phyloP scores from a whole-genome alignment of 2,797 vertebrate species.

The Busarellus nigricollis region DNA sequence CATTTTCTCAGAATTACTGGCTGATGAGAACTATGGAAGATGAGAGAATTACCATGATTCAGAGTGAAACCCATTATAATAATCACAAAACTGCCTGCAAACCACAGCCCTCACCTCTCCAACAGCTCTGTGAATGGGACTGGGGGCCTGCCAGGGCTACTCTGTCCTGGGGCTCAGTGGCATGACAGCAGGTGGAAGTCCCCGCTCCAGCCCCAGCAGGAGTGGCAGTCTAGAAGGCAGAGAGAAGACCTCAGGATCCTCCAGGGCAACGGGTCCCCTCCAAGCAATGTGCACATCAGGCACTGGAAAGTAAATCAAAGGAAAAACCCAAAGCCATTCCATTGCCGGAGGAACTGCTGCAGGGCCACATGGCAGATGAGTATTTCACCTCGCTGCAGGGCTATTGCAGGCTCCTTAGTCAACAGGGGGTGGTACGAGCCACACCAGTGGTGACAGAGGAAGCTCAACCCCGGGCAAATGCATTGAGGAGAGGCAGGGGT shows the following conservation, averaged over 20 bases:
- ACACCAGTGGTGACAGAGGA: background rate
- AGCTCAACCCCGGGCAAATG: background rate
- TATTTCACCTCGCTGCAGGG: background rate
- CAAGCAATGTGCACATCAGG: background rate
- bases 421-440: background rate
- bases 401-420: background rate
- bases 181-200: background rate
- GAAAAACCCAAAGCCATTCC: background rate
- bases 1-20: background rate
- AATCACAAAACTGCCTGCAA: background rate
- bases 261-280: background rate
- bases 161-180: background rate
- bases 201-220: background rate
- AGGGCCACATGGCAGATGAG: rapidly evolving
- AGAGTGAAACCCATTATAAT: background rate
- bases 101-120: background rate
- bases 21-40: background rate
- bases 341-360: rapidly evolving
- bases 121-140: background rate
- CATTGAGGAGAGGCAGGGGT: background rate
- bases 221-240: background rate
- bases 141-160: background rate
- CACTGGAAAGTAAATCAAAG: background rate
- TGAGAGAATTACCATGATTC: background rate
- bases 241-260: background rate